phyloP scores from a whole-genome alignment of 2,888 invertebrate species.

The Podotricha telesiphe region DNA sequence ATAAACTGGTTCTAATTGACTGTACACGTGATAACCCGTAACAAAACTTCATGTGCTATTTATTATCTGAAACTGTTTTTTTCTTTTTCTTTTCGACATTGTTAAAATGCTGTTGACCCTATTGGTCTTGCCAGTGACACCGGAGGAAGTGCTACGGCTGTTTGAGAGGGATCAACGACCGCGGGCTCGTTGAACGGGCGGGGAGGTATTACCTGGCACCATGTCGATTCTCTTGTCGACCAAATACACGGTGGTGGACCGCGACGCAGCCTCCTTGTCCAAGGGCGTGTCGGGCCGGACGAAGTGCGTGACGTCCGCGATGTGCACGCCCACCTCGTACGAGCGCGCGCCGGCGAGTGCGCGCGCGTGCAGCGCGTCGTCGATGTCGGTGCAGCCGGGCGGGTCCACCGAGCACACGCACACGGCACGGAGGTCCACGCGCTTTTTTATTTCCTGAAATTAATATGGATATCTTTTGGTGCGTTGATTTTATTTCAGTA shows the following conservation, averaged over 20 bases:
- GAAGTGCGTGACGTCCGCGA: conserved; percentile 99
- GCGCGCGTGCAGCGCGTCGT: conserved; percentile 97
- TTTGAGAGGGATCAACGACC: no score
- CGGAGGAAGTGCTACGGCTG: no score
- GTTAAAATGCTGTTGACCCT: no score
- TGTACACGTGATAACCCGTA: no score
- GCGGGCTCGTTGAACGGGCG: no score
- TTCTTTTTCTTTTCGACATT: no score
- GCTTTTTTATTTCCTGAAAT: conserved; percentile 87
- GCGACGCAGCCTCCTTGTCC: conserved; percentile 95
- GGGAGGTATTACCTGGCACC: conserved; percentile 87
- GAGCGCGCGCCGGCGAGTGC: conserved; percentile 79
- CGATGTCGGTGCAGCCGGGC: conserved; percentile 99
- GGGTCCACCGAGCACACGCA: conserved; percentile 98
- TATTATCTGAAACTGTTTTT: no score
- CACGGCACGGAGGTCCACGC: conserved; percentile 93
- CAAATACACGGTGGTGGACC: conserved; percentile 98
- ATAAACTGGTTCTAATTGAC: no score
- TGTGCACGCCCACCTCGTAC: conserved; percentile 95
- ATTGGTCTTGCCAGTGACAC: no score
- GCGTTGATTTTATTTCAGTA: no score
- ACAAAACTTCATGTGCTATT: no score
- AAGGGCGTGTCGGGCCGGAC: conserved; percentile 96
- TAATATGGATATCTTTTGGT: not conserved
- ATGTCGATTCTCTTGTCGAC: conserved; percentile 96